A percentile compares a stretch with the other conserved stretches of the same genome.
Conservation (phyloP, 2,797 vertebrate species). For the Acrossocheilus wenchowensis region DNA sequence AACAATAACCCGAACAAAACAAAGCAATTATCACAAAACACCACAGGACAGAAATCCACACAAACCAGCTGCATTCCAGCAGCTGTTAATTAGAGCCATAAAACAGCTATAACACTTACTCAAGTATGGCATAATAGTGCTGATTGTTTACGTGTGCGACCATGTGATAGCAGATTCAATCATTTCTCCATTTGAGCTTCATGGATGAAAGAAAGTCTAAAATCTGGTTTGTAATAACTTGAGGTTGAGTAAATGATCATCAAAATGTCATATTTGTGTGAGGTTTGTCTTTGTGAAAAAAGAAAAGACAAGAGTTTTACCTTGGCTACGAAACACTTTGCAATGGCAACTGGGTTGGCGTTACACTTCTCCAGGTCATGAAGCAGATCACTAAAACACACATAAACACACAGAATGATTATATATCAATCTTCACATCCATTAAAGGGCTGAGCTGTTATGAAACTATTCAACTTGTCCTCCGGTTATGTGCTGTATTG, state of each 20-base stretch:
- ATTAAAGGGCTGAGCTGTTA: neutral
- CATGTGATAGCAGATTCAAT: neutral
- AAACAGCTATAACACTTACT: neutral
- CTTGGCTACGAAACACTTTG: constrained; percentile 98
- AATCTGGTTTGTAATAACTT: neutral
- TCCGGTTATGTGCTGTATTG: neutral
- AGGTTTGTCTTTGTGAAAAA: neutral
- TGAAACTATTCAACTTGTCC: neutral
- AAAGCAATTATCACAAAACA: constrained; percentile 17
- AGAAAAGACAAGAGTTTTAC: constrained; percentile 74
- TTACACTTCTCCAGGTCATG: constrained; percentile 95
- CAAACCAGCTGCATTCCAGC: constrained; percentile 7
- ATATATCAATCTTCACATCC: constrained; percentile 43
- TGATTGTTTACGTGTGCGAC: neutral
- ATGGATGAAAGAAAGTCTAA: neutral
- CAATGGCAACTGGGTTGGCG: constrained; percentile 94
- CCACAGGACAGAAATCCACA: constrained; percentile 1
- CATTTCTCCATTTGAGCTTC: neutral
- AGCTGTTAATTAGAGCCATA: constrained; percentile 30
- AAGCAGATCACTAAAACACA: constrained; percentile 86
- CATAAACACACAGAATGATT: constrained; percentile 4
- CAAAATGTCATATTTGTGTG: neutral
- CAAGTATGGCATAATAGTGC: neutral
- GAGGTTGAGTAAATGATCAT: neutral
- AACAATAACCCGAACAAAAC: constrained; percentile 21